Evolutionary conservation across 2,888 invertebrate genomes (phyloP).

Genomic region (Agrotis clavis): DNA sequence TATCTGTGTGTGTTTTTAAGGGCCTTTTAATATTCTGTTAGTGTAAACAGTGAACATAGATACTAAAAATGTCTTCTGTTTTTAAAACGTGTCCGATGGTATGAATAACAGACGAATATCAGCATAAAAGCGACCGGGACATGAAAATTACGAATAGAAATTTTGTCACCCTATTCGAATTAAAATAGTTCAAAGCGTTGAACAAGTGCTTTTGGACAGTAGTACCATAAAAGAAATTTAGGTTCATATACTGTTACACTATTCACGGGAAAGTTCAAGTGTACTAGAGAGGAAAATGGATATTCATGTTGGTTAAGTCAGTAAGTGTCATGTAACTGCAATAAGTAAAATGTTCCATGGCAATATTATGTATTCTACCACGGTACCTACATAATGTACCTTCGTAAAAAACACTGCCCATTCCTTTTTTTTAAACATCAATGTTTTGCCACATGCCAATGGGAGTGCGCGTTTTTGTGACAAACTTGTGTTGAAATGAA

Average conservation of each 20-base stretch:
- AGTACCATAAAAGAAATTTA: not conserved
- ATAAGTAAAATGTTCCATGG: not conserved
- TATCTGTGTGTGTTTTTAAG: not conserved
- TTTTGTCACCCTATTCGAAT: constrained; percentile 3
- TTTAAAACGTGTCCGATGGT: not conserved
- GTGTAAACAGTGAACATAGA: not conserved
- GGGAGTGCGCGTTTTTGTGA: too few relatives aligned
- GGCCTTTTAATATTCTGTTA: not conserved
- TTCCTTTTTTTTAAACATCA: too few relatives aligned
- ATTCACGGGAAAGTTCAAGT: constrained; percentile 9
- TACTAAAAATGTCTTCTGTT: not conserved
- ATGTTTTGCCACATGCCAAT: too few relatives aligned
- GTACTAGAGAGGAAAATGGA: constrained; percentile 8
- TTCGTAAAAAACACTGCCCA: too few relatives aligned
- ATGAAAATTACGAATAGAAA: not conserved
- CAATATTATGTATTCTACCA: not conserved
- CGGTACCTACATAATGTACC: too few relatives aligned
- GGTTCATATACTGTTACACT: not conserved
- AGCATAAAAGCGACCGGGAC: not conserved
- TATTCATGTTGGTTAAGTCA: constrained; percentile 12
- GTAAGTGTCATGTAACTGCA: constrained; percentile 2
- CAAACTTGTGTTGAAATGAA: too few relatives aligned
- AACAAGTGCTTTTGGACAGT: not conserved
- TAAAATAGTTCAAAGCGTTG: constrained; percentile 2
- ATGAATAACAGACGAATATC: constrained; percentile 1